A percentile compares a stretch with the other conserved stretches of the same genome.
Conservation (phyloP, 2,888 invertebrate genomes). For the Temnothorax unifasciatus region DNA sequence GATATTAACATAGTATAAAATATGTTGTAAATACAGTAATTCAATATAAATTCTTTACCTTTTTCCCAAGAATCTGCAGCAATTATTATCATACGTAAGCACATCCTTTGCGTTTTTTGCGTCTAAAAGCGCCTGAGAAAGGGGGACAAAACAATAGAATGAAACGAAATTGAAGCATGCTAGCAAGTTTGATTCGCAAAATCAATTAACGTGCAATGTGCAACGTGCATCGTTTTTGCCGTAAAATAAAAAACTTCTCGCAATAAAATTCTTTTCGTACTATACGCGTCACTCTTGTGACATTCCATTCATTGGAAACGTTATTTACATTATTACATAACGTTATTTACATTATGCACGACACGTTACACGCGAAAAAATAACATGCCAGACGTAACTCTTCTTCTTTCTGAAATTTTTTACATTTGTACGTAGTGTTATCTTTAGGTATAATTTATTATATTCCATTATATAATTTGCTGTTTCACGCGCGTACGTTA, state of each 20-base stretch:
- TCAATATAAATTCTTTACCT: conserved; percentile 12
- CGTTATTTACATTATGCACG: neutral
- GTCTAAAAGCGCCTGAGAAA: neutral
- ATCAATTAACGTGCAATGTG: conserved; percentile 23
- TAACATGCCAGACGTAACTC: neutral
- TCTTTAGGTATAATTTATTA: neutral
- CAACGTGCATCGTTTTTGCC: neutral
- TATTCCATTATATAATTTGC: neutral
- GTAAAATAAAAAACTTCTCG: conserved; percentile 11
- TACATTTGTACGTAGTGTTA: neutral
- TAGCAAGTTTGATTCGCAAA: conserved; percentile 22
- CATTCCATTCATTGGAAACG: neutral
- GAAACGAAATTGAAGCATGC: conserved; percentile 4
- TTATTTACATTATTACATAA: conserved; percentile 18
- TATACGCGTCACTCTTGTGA: neutral
- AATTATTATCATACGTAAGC: conserved; percentile 5
- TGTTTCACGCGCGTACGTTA: too few relatives aligned
- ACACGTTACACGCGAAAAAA: neutral
- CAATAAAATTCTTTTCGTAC: conserved; percentile 12
- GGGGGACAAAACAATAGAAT: neutral
- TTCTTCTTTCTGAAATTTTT: neutral
- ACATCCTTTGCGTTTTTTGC: conserved; percentile 5
- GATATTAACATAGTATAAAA: conserved; percentile 67
- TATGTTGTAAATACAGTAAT: conserved; percentile 61
- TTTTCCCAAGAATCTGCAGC: neutral